These are phyloP conservation scores for Gorsachius goisagi DNA, from an alignment of 2,113 vertebrate species.

Conservation along the genomic window DNA sequence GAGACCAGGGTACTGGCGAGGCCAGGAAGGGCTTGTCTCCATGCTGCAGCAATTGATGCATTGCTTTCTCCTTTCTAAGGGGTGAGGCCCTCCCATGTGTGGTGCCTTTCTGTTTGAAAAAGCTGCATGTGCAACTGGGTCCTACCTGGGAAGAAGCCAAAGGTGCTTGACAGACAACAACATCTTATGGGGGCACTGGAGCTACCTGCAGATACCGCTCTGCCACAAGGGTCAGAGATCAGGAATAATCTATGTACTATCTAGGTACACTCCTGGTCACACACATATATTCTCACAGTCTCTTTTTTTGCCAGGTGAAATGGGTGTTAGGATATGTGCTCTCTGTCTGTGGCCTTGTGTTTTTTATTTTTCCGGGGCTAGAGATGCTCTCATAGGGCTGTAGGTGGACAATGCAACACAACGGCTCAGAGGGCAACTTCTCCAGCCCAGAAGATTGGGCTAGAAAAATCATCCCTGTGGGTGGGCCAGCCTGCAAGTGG, in stretches of 20 bases:
- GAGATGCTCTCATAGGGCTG: background rate
- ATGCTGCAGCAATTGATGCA: background rate
- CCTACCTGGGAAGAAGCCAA: background rate
- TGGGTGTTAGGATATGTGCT: background rate
- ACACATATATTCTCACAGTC: no score
- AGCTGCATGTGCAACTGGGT: background rate
- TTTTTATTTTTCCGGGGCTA: background rate
- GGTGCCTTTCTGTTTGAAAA: background rate
- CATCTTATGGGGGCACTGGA: background rate
- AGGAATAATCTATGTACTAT: no score
- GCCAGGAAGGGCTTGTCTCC: background rate
- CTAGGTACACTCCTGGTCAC: background rate
- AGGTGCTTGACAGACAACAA: background rate
- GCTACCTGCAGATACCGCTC: background rate
- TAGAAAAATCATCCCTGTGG: background rate
- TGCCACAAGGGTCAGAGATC: background rate
- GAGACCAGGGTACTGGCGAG: background rate
- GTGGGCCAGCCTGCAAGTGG: background rate
- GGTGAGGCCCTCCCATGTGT: background rate
- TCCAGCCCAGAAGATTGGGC: background rate
- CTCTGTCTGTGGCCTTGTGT: accelerated
- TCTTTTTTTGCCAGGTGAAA: background rate
- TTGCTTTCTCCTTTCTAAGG: background rate
- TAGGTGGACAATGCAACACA: background rate
- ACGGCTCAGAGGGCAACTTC: background rate